A percentile compares a stretch with the other conserved stretches of the same genome.
Conservation (phyloP, 2,888 invertebrate species). For the Halictus quadricinctus region DNA sequence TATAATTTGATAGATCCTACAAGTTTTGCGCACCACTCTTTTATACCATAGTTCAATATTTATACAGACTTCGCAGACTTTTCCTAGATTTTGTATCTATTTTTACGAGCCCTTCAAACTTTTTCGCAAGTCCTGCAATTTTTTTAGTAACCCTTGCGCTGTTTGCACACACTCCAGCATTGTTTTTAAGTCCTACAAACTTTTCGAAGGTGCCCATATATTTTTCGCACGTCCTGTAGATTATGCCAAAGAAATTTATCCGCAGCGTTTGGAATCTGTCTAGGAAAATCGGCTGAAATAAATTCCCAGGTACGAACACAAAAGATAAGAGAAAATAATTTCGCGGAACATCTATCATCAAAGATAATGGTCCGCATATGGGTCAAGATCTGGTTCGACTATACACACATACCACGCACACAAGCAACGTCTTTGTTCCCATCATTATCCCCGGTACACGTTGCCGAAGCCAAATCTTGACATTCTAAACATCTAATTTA, state of each 20-base stretch:
- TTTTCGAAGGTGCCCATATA: neutral
- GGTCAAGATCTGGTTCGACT: neutral
- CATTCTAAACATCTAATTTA: constrained; percentile 12
- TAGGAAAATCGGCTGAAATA: neutral
- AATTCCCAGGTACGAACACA: neutral
- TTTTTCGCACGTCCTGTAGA: neutral
- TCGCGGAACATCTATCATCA: neutral
- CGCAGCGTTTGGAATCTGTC: neutral
- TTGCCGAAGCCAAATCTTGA: neutral
- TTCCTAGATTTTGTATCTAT: neutral
- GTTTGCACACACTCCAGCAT: neutral
- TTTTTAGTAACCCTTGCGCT: neutral
- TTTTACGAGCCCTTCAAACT: neutral
- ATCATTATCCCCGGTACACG: neutral
- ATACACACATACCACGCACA: neutral
- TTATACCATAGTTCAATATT: neutral
- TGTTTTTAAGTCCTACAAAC: neutral
- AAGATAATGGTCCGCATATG: neutral
- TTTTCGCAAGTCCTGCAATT: neutral
- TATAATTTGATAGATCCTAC: neutral
- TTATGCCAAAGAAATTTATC: neutral
- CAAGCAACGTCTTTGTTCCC: neutral
- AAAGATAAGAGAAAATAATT: neutral
- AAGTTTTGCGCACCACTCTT: too few species aligned
- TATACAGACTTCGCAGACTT: neutral